Base-by-base conservation (phyloP, 2,888 invertebrate genomes). In the Dicroscelio sp. region DNA sequence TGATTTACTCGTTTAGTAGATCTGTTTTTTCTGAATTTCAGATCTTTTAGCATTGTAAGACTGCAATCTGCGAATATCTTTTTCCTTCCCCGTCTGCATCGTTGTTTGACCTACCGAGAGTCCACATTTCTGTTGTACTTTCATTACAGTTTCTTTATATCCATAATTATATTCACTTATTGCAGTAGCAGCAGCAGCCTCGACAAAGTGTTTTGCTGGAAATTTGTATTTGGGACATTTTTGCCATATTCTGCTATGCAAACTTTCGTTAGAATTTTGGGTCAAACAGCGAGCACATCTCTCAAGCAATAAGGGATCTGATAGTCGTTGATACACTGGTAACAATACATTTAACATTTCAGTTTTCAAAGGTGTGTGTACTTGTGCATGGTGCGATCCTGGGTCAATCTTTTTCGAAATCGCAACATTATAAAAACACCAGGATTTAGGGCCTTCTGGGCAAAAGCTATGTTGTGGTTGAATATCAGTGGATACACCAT, bases 391-490 rank as follows among this genome's bases (percentile, higher is more conserved):
- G 43, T 88, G 79, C 35, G 69, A 52, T 25, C 75, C 82, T 65
- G 78, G 78, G 14, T 58, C 31, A 0, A 8, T 20, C 23, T 76
- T 71, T 78, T 69, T 30, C 17, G 67, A 52, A 33, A 78, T 30
- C 25, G 76, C 88, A 73, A 35, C 38, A 67, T 88, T 60, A 58
- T 83, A 82, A 83, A 67, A 83, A 25, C 76, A 82, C 88, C 83
- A 76, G 17, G 88, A 75, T 2, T 30, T 35, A 10, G 14, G 55
- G 60, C 88, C 76, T 31, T 48, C 31, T 2, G 84, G 88, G 30
- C 76, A n/a, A n/a, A n/a, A n/a, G n/a, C 17, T 23, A 33, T 88
- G 69, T 52, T 69, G 31, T 25, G 69, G 69, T 10, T 67, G 27
- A 27, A 10, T 23, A 55, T 67, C 48, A 35, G 27, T 90, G 20